These are phyloP conservation scores for Campoplex capitator DNA, from an alignment of 2,888 invertebrate genomes.

Conservation along the genomic window DNA sequence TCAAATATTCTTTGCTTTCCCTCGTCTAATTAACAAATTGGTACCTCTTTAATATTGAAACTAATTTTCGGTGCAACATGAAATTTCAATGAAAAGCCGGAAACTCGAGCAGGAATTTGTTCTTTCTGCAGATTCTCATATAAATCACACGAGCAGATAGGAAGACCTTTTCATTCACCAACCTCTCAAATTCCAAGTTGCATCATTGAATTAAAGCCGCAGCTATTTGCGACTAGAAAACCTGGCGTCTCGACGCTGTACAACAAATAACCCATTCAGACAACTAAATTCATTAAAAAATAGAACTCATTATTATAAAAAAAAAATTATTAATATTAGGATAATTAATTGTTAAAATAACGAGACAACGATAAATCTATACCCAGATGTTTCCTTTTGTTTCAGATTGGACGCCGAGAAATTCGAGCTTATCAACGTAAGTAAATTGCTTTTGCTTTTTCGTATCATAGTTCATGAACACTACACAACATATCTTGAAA, in stretches of 20 bases:
- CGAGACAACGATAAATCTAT: slow-evolving; percentile 19
- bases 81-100: background rate
- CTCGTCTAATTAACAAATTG: background rate
- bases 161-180: background rate
- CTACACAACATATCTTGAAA: background rate
- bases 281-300: background rate
- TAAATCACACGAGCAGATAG: background rate
- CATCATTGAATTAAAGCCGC: background rate
- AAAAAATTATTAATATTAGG: background rate
- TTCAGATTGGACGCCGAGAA: slow-evolving; percentile 93
- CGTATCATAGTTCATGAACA: background rate
- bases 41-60: background rate
- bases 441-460: slow-evolving; percentile 84
- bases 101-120: background rate
- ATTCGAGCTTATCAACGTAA: slow-evolving; percentile 95
- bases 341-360: background rate
- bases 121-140: background rate
- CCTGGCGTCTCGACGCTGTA: too few relatives aligned
- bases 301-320: background rate
- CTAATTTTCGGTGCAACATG: background rate
- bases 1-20: background rate
- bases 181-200: background rate
- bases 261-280: background rate
- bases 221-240: too few relatives aligned
- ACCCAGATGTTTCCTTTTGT: slow-evolving; percentile 76